phyloP scores from a whole-genome alignment of 2,888 invertebrate species.

The Pteria penguin region DNA sequence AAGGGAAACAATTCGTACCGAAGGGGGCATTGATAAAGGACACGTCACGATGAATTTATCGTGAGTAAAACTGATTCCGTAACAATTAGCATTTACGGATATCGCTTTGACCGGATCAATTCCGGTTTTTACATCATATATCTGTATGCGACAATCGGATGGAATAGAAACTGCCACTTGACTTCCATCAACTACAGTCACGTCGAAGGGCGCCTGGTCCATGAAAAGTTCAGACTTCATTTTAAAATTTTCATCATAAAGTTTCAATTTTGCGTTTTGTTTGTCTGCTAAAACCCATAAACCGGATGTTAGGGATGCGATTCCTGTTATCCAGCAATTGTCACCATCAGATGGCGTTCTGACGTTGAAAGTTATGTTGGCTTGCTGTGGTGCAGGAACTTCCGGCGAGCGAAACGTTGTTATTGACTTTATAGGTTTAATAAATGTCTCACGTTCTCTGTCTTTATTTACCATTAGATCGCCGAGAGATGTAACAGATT shows the following conservation, averaged over 20 bases:
- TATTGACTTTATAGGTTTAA: neutral
- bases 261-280: slow-evolving; percentile 56
- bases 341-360: slow-evolving; percentile 48
- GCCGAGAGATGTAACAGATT: slow-evolving; percentile 47
- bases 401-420: neutral
- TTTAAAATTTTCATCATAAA: slow-evolving; percentile 39
- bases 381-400: slow-evolving; percentile 3
- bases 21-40: slow-evolving; percentile 48
- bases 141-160: slow-evolving; percentile 48
- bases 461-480: slow-evolving; percentile 43
- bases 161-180: slow-evolving; percentile 55
- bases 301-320: slow-evolving; percentile 45
- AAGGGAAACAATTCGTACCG: slow-evolving; percentile 45
- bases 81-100: slow-evolving; percentile 46
- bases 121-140: slow-evolving; percentile 40
- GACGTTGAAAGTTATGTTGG: slow-evolving; percentile 29
- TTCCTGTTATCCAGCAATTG: slow-evolving; percentile 57
- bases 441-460: slow-evolving; percentile 26
- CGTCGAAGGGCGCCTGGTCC: slow-evolving; percentile 54
- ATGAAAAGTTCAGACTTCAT: slow-evolving; percentile 43
- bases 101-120: slow-evolving; percentile 39
- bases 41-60: slow-evolving; percentile 50
- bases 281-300: slow-evolving; percentile 52
- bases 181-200: slow-evolving; percentile 31
- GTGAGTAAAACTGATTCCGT: slow-evolving; percentile 51